Base-by-base conservation (phyloP, 2,113 vertebrate species). In the Grallaria varia region DNA sequence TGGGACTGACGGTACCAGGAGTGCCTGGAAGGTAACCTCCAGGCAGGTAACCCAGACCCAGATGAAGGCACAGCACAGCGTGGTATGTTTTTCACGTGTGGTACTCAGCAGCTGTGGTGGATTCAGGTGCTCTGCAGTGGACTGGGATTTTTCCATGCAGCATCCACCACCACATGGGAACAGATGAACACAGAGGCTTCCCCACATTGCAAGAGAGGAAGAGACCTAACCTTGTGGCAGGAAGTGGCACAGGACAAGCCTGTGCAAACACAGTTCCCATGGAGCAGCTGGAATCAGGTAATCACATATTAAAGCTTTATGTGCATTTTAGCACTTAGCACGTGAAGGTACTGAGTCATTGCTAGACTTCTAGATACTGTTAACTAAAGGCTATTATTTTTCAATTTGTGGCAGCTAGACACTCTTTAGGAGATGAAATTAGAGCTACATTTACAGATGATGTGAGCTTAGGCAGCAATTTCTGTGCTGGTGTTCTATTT, bases 71-170 rank as follows among this genome's bases (percentile, higher is more conserved):
- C 8, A 40, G 53, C 30, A 62, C 7, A 8, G 37, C 0, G 4
- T 16, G 12, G 19, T 8, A 8, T 10, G 3, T 35, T 79, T 66
- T 68, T 53, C 22, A 4, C 0, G 1, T 6, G 33, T 28, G 66
- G 28, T n/a, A 35, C 56, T 30, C 74, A 28, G 45, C 37, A 27
- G 42, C 59, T 44, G 28, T 19, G 74, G 16, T 1, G 8, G 42
- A 60, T 27, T n/a, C 11, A 4, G 8, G 22, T 0, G 0, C n/a
- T 53, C 64, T 11, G 19, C 0, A 0, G 35, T 9, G 40, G 28
- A 3, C 84, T 42, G 69, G 11, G n/a, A 42, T 16, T 55, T 75
- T 24, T 37, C 50, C 27, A 19, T 2, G 2, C 44, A 64, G 30
- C 40, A 52, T 71, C 77, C 0, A 0, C 16, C 76, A 40, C 58